Evolutionary conservation across 2,113 vertebrate genomes (phyloP).

Genomic region (Tauraco erythrolophus): DNA sequence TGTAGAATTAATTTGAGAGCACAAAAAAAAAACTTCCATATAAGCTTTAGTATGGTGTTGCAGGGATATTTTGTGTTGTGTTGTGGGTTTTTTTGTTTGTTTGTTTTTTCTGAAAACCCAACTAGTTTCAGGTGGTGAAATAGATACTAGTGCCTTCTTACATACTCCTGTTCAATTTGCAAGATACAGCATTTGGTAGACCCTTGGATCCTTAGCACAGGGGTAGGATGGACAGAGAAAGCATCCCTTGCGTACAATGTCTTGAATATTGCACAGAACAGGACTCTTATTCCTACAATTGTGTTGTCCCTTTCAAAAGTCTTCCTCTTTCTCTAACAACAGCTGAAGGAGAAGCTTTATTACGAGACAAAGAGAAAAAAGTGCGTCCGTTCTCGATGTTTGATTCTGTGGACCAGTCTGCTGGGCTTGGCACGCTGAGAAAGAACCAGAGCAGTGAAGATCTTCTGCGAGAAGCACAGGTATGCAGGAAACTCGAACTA

Average conservation of each 20-base stretch:
- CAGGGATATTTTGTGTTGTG: no score
- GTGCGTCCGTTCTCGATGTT: conserved; percentile 93
- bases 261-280: not conserved
- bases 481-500: not conserved
- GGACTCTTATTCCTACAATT: not conserved
- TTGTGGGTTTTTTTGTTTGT: no score
- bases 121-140: not conserved
- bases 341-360: conserved; percentile 79
- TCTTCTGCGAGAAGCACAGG: conserved; percentile 90
- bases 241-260: not conserved
- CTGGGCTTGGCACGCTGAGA: conserved; percentile 77
- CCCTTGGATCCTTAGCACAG: not conserved
- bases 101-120: not conserved
- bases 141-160: not conserved
- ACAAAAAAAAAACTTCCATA: not conserved
- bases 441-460: conserved; percentile 98
- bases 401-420: conserved; percentile 83
- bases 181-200: not conserved
- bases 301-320: not conserved
- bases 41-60: not conserved
- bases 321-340: not conserved
- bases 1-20: not conserved
- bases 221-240: not conserved
- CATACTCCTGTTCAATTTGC: not conserved
- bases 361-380: conserved; percentile 87